Conservation (phyloP, 2,888 invertebrate species). For the Chesias legatella region DNA sequence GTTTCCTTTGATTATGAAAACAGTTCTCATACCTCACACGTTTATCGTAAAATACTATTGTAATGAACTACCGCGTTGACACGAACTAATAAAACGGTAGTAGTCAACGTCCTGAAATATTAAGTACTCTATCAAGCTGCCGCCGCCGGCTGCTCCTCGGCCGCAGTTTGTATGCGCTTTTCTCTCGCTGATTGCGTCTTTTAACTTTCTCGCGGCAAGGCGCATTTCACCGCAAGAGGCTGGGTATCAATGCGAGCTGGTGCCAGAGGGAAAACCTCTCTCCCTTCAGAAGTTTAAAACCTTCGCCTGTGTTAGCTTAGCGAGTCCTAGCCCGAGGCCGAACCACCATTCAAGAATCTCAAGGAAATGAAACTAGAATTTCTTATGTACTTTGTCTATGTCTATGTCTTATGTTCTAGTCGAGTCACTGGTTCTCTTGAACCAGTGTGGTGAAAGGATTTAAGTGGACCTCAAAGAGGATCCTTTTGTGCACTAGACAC, state of each 20-base stretch:
- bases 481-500: no score
- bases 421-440: no score
- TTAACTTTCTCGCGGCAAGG: constrained; percentile 63
- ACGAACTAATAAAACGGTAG: constrained; percentile 33
- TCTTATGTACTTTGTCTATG: constrained; percentile 3
- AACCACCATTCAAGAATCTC: constrained; percentile 11
- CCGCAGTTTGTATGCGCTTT: constrained; percentile 55
- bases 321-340: constrained; percentile 8
- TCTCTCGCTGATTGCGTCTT: constrained; percentile 74
- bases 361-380: constrained; percentile 9
- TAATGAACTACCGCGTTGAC: no score
- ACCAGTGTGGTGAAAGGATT: no score
- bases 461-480: no score
- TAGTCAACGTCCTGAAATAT: constrained; percentile 67
- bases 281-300: constrained; percentile 26
- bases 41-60: no score
- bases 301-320: constrained; percentile 17
- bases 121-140: constrained; percentile 67
- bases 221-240: constrained; percentile 49
- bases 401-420: no score
- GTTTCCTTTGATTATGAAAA: constrained; percentile 19
- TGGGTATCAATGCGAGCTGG: constrained; percentile 44
- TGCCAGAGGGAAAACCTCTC: constrained; percentile 43
- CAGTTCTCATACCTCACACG: constrained; percentile 3
- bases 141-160: constrained; percentile 38